Evolutionary conservation across 53 echinoderm and acorn worm genomes (phyloP).

Genomic region (Actinopyga echinites): DNA sequence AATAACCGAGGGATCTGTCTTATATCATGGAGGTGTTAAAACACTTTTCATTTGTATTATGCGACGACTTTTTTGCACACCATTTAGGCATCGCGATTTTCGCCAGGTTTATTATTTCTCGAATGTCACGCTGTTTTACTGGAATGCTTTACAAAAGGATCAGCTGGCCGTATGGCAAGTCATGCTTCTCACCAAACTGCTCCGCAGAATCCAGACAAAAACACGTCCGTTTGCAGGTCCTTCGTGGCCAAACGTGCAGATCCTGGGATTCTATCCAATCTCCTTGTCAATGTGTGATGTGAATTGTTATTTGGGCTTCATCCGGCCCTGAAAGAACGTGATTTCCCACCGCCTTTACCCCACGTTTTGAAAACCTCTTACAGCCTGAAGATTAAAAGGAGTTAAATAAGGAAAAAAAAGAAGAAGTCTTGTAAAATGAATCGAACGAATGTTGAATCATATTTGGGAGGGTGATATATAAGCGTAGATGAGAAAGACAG

Average conservation of each 20-base stretch:
- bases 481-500: not conserved
- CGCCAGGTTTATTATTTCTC: constrained; percentile 24
- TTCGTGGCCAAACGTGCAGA: constrained; percentile 31
- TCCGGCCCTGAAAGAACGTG: constrained; percentile 31
- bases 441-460: constrained; percentile 12
- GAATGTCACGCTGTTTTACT: constrained; percentile 27
- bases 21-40: constrained; percentile 32
- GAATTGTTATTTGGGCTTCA: constrained; percentile 43
- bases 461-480: constrained; percentile 17
- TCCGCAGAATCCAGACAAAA: constrained; percentile 14
- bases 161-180: constrained; percentile 25
- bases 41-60: constrained; percentile 17
- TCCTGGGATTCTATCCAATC: constrained; percentile 9
- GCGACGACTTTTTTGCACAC: constrained; percentile 5
- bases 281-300: constrained; percentile 36
- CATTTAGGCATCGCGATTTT: constrained; percentile 12
- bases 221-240: constrained; percentile 30
- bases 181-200: constrained; percentile 22
- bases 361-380: constrained; percentile 23
- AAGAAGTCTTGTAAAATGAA: constrained; percentile 26
- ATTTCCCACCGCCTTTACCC: constrained; percentile 8
- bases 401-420: not conserved
- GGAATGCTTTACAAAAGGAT: constrained; percentile 1
- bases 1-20: constrained; percentile 17
- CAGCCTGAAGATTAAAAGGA: constrained; percentile 41